phyloP scores from a whole-genome alignment of 2,888 invertebrate genomes.

The Dasypogon diadema region DNA sequence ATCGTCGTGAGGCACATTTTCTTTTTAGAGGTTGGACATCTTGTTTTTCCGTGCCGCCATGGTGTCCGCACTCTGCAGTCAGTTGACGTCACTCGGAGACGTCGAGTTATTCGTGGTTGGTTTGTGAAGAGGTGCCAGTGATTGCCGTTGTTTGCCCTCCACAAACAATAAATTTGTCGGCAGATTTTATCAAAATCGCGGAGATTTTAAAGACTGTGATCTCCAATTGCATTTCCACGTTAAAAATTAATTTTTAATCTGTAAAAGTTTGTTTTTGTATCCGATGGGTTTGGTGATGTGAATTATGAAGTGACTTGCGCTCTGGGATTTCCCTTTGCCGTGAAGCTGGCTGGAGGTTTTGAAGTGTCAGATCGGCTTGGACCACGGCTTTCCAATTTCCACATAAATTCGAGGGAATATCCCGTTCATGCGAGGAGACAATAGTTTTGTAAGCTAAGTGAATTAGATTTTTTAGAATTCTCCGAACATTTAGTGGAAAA shows the following conservation, averaged over 20 bases:
- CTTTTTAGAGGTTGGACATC: background rate
- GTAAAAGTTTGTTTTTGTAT: background rate
- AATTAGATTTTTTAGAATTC: background rate
- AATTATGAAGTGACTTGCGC: constrained; percentile 46
- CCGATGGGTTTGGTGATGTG: background rate
- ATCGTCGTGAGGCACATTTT: background rate
- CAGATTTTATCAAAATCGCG: background rate
- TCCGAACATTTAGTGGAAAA: too few relatives aligned
- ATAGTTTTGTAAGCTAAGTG: background rate
- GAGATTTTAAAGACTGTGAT: background rate
- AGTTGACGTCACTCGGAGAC: constrained; percentile 51
- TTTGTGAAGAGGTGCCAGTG: background rate
- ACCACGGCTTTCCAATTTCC: too few relatives aligned
- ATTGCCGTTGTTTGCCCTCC: background rate
- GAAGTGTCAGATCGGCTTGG: constrained; percentile 28
- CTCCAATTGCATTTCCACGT: background rate
- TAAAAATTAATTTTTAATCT: background rate
- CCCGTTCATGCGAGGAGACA: background rate
- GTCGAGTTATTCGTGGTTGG: constrained; percentile 12
- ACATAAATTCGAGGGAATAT: background rate
- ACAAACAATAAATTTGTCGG: constrained; percentile 7
- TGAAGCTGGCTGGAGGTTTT: constrained; percentile 28
- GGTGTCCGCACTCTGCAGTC: constrained; percentile 45
- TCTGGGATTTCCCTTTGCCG: constrained; percentile 36
- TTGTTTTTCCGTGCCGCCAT: background rate